These are phyloP conservation scores for Pseudomyrmex dendroicus DNA, from an alignment of 1,140 invertebrate species.

Conservation along the genomic window DNA sequence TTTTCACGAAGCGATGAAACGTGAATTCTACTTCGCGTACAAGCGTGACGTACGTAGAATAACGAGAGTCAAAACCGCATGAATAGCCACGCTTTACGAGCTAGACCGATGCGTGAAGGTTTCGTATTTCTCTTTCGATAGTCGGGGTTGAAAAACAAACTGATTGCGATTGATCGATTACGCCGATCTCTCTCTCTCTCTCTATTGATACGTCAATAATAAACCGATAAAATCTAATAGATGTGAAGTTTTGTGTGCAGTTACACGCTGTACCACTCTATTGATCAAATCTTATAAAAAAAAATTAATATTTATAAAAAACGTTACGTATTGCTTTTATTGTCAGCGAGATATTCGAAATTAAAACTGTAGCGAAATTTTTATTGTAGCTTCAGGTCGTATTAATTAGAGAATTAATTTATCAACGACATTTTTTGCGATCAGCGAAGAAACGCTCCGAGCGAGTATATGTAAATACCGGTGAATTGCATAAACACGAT, in stretches of 20 bases:
- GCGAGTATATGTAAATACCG: slow-evolving; percentile 39
- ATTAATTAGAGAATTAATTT: slow-evolving; percentile 6
- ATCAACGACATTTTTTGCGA: slow-evolving; percentile 12
- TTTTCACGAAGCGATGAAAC: slow-evolving; percentile 44
- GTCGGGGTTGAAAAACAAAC: slow-evolving; percentile 1
- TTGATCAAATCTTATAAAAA: background rate
- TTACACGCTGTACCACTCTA: background rate
- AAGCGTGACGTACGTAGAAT: slow-evolving; percentile 17
- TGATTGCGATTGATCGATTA: background rate
- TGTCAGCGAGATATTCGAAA: slow-evolving; percentile 4
- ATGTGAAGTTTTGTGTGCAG: background rate
- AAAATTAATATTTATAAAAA: slow-evolving; percentile 14
- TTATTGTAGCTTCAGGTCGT: background rate
- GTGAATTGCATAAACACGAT: background rate
- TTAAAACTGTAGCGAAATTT: slow-evolving; percentile 17
- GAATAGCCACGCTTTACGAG: slow-evolving; percentile 24
- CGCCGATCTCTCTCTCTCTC: too few relatives aligned
- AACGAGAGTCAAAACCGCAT: slow-evolving; percentile 28
- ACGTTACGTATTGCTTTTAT: background rate
- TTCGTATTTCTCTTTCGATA: slow-evolving; percentile 26
- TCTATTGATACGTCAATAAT: slow-evolving; percentile 2
- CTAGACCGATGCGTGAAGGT: background rate
- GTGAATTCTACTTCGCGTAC: slow-evolving; percentile 27
- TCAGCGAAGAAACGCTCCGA: slow-evolving; percentile 13
- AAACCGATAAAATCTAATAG: background rate